phyloP scores from a whole-genome alignment of 1,140 invertebrate species.

The Trichonephila clavipes region DNA sequence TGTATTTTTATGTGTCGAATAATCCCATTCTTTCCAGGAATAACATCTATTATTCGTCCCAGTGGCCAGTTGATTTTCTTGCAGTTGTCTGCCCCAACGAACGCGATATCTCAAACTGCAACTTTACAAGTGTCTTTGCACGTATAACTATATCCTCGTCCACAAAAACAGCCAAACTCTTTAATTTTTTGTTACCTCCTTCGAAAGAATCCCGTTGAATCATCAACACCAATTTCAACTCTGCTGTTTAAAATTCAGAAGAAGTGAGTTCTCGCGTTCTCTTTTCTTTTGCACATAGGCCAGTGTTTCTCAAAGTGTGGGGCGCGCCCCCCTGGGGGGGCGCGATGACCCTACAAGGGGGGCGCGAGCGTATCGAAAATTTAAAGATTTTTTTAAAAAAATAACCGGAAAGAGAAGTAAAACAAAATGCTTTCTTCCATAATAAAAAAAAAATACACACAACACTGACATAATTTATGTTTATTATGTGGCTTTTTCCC shows the following conservation, averaged over 20 bases:
- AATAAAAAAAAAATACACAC: too few species aligned
- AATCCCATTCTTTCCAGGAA: background rate
- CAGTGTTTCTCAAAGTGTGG: too few species aligned
- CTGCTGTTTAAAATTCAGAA: background rate
- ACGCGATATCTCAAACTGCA: background rate
- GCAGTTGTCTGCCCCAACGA: background rate
- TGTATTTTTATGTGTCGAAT: background rate
- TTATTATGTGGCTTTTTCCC: too few species aligned
- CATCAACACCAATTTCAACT: background rate
- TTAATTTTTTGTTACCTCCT: background rate
- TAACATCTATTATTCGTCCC: background rate
- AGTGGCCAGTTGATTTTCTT: background rate
- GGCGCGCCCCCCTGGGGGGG: too few species aligned
- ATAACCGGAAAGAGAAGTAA: too few species aligned
- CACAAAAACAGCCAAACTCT: background rate
- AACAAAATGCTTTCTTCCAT: too few species aligned
- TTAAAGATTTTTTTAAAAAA: too few species aligned
- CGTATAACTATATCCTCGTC: background rate
- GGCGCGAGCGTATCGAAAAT: too few species aligned
- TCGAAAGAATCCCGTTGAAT: background rate
- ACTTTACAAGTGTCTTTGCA: background rate
- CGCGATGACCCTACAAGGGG: too few species aligned
- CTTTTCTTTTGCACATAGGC: background rate
- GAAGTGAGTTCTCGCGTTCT: background rate
- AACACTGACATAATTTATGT: too few species aligned